These are phyloP conservation scores for Apogon hyalosoma DNA, from an alignment of 2,797 vertebrate genomes.

Conservation along the genomic window DNA sequence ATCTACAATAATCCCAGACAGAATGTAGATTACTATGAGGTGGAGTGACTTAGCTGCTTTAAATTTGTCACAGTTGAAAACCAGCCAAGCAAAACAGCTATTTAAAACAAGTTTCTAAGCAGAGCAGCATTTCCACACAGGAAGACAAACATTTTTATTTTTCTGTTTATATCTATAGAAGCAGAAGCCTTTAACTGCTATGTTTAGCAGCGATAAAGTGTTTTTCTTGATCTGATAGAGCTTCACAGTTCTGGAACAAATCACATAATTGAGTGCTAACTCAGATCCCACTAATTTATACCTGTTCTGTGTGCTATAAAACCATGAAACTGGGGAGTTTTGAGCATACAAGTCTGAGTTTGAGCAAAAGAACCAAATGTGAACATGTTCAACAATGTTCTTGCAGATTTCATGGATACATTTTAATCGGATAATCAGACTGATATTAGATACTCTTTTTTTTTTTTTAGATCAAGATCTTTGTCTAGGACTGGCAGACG, in stretches of 20 bases:
- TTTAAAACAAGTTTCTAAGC: slow-evolving; percentile 18
- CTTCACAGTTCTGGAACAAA: slow-evolving; percentile 51
- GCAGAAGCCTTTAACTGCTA: slow-evolving; percentile 31
- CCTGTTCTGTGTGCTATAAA: slow-evolving; percentile 16
- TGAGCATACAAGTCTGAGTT: slow-evolving; percentile 16
- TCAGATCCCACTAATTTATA: slow-evolving; percentile 39
- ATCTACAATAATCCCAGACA: slow-evolving; percentile 63
- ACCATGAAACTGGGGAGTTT: slow-evolving; percentile 16
- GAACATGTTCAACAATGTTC: too few relatives aligned
- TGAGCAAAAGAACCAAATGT: slow-evolving; percentile 12
- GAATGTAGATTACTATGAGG: slow-evolving; percentile 65
- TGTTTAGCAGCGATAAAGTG: slow-evolving; percentile 10
- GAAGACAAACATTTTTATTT: slow-evolving; percentile 31
- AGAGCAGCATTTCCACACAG: slow-evolving; percentile 21
- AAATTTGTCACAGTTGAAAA: slow-evolving; percentile 53
- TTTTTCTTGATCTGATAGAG: slow-evolving; percentile 28
- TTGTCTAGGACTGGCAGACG: slow-evolving; percentile 52
- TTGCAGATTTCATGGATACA: background rate
- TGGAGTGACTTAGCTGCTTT: slow-evolving; percentile 42
- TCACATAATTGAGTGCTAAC: slow-evolving; percentile 63
- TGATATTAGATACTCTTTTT: slow-evolving; percentile 26
- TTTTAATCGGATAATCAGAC: slow-evolving; percentile 14
- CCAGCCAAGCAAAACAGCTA: slow-evolving; percentile 49
- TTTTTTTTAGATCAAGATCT: slow-evolving; percentile 48
- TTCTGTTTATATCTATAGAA: background rate